Evolutionary conservation across 92 coral and sea anemone genomes (phyloP).

Genomic region (Plumapathes pennacea): DNA sequence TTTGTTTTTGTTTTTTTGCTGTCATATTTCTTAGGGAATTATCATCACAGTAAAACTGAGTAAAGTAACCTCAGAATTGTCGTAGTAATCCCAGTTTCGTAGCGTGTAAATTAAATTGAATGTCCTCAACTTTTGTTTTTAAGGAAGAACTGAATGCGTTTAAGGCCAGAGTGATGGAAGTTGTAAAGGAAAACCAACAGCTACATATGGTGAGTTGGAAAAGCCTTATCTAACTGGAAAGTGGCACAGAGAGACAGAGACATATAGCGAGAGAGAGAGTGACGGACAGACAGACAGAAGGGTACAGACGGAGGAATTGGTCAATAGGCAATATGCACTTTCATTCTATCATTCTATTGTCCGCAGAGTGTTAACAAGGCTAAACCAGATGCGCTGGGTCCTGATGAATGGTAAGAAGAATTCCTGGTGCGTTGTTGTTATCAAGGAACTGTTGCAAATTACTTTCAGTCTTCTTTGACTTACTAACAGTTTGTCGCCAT

Average conservation of each 20-base stretch:
- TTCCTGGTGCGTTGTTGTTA: too few species aligned
- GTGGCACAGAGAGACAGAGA: too few species aligned
- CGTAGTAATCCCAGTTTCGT: too few species aligned
- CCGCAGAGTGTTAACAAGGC: conserved; percentile 60
- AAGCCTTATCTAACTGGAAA: too few species aligned
- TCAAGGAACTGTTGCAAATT: too few species aligned
- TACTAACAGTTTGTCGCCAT: neutral
- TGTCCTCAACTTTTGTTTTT: conserved; percentile 3
- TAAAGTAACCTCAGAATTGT: too few species aligned
- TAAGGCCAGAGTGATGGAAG: conserved; percentile 81
- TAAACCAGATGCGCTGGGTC: conserved; percentile 53
- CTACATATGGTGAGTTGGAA: conserved; percentile 69
- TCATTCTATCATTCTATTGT: neutral
- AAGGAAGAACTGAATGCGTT: conserved; percentile 82
- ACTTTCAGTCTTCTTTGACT: neutral
- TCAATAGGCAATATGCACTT: neutral
- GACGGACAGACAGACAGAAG: too few species aligned
- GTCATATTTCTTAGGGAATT: too few species aligned
- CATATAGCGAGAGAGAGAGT: too few species aligned
- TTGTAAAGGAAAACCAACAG: conserved; percentile 88
- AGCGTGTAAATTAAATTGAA: too few species aligned
- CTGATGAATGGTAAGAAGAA: conserved; percentile 79
- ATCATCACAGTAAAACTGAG: too few species aligned
- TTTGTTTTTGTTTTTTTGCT: neutral
- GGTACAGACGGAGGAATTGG: too few species aligned